phyloP scores from a whole-genome alignment of 1,140 invertebrate genomes.

The Zaprionus nigranus region DNA sequence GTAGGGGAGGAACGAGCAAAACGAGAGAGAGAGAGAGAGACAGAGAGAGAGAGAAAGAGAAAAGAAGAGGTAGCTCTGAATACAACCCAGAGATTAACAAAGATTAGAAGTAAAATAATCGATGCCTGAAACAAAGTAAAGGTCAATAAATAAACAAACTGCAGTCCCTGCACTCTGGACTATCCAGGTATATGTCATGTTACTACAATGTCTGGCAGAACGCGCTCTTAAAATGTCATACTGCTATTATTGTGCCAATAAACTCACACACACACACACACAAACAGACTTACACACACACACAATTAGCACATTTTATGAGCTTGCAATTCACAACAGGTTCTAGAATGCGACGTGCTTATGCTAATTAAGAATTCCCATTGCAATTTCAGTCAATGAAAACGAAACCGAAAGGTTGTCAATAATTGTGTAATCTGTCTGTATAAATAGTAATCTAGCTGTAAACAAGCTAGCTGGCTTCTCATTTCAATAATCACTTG shows the following conservation, averaged over 20 bases:
- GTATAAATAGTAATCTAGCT: not conserved
- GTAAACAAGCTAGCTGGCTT: not conserved
- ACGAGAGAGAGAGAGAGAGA: not conserved
- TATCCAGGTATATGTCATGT: not conserved
- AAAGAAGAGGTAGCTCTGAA: not conserved
- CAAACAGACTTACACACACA: not conserved
- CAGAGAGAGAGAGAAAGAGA: not conserved
- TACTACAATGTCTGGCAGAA: not conserved
- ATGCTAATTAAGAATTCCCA: not conserved
- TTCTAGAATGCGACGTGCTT: not conserved
- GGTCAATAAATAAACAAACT: not conserved
- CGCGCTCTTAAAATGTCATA: not conserved
- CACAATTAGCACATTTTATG: not conserved
- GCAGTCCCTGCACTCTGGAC: not conserved
- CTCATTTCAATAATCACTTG: not conserved
- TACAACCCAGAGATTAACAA: not conserved
- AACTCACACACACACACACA: not conserved
- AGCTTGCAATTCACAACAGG: slow-evolving; percentile 4
- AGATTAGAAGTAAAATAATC: not conserved
- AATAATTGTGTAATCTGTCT: not conserved
- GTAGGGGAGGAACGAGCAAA: not conserved
- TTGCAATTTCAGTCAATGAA: not conserved
- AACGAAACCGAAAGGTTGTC: not conserved
- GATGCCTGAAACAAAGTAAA: not conserved
- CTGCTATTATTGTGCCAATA: not conserved